Evolutionary conservation across 2,797 vertebrate species (phyloP).

Genomic region (Ctenopoma multispine): DNA sequence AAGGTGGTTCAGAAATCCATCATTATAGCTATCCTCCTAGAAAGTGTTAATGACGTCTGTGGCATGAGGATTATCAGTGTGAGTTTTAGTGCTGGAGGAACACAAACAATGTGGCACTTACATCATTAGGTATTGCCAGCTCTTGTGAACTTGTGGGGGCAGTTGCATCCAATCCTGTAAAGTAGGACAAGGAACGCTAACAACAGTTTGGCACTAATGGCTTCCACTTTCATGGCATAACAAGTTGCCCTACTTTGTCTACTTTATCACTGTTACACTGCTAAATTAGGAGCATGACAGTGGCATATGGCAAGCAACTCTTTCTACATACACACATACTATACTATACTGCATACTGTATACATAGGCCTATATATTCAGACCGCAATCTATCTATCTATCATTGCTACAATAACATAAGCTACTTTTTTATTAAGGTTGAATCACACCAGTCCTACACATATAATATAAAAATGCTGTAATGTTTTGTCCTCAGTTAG

Average conservation of each 20-base stretch:
- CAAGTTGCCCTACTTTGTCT: conserved; percentile 65
- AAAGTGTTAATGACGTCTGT: conserved; percentile 47
- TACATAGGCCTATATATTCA: conserved; percentile 6
- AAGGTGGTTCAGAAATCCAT: conserved; percentile 24
- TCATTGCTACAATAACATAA: conserved; percentile 3
- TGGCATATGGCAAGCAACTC: conserved; percentile 29
- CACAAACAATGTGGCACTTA: conserved; percentile 83
- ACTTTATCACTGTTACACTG: conserved; percentile 38
- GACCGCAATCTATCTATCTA: not conserved
- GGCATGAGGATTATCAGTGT: conserved; percentile 36
- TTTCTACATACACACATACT: conserved; percentile 17
- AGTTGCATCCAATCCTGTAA: conserved; percentile 90
- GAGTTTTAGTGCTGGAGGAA: conserved; percentile 44
- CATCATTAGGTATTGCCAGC: conserved; percentile 95
- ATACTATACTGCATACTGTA: conserved; percentile 2
- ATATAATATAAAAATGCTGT: conserved; percentile 1
- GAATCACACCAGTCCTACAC: conserved; percentile 16
- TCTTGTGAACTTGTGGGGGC: conserved; percentile 93
- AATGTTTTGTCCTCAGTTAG: conserved; percentile 61
- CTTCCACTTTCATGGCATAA: conserved; percentile 58
- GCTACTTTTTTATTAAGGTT: not conserved
- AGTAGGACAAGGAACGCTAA: conserved; percentile 81
- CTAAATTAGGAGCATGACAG: conserved; percentile 38
- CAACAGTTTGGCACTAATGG: conserved; percentile 68
- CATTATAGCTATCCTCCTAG: conserved; percentile 37